Evolutionary conservation across 1,140 invertebrate species (phyloP).

Genomic region (Streblospio benedicti): DNA sequence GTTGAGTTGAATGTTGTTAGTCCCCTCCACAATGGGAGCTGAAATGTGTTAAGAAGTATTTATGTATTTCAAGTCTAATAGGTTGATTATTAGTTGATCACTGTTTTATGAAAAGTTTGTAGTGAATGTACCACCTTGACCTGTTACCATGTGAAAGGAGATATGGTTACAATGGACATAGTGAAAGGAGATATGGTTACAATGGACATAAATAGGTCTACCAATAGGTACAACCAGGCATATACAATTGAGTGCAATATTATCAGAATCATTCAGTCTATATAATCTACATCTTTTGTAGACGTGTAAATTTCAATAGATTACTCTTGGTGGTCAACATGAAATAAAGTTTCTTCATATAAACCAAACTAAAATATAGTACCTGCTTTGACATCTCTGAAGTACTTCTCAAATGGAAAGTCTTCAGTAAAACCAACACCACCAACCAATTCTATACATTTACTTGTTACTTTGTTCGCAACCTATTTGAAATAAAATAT

Average conservation of each 20-base stretch:
- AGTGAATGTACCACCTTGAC: no score
- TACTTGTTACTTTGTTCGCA: constrained; percentile 71
- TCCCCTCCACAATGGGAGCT: constrained; percentile 88
- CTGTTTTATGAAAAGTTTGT: no score
- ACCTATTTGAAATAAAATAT: constrained; percentile 61
- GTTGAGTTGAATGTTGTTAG: constrained; percentile 92
- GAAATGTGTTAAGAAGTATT: constrained; percentile 20
- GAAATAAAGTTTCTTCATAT: background rate
- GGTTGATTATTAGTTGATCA: no score
- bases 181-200: background rate
- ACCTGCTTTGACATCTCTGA: constrained; percentile 89
- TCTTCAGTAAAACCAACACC: constrained; percentile 92
- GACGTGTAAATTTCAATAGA: no score
- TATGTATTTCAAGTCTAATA: no score
- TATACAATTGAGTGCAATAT: no score
- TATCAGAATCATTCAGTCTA: no score
- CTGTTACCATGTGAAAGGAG: background rate
- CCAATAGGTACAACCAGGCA: background rate
- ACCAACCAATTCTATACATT: constrained; percentile 95
- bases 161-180: background rate
- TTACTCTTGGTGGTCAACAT: no score
- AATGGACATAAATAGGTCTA: background rate
- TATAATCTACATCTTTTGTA: no score
- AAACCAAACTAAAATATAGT: constrained; percentile 28
- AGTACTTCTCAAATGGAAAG: constrained; percentile 93